These are phyloP conservation scores for Columba guinea DNA, from an alignment of 2,797 vertebrate genomes.

Conservation along the genomic window DNA sequence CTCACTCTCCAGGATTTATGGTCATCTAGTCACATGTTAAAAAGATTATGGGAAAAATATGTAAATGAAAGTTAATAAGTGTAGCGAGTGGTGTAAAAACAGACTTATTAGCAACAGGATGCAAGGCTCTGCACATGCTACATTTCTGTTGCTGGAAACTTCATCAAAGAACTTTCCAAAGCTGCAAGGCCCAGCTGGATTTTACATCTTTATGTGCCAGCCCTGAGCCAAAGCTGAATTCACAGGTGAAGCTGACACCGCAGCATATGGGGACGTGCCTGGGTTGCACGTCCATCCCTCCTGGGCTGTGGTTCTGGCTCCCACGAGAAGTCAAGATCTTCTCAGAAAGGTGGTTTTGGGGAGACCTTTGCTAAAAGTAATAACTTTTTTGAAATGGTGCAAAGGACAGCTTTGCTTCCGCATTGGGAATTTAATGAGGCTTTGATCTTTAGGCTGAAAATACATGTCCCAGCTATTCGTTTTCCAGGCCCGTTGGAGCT, in stretches of 20 bases:
- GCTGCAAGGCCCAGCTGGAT: slow-evolving; percentile 15
- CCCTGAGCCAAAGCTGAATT: slow-evolving; percentile 38
- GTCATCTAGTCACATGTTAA: slow-evolving; percentile 44
- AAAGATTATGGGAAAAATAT: slow-evolving; percentile 65
- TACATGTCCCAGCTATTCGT: not conserved
- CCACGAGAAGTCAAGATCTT: not conserved
- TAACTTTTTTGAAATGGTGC: not conserved
- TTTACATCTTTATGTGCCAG: slow-evolving; percentile 34
- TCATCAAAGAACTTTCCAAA: slow-evolving; percentile 51
- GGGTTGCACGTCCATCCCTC: not conserved
- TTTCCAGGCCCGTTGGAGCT: not conserved
- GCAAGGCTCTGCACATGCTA: slow-evolving; percentile 2
- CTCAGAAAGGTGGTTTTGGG: not conserved
- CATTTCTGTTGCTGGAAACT: slow-evolving; percentile 55
- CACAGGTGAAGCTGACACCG: slow-evolving; percentile 44
- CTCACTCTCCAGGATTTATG: slow-evolving; percentile 47
- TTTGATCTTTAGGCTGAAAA: slow-evolving; percentile 4
- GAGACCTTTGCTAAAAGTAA: not conserved
- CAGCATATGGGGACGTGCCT: not conserved
- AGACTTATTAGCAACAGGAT: slow-evolving; percentile 48
- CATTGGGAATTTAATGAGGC: not conserved
- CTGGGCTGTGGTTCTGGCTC: not conserved
- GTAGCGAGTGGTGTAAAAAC: slow-evolving; percentile 40
- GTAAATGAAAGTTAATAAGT: slow-evolving; percentile 63
- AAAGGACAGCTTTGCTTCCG: not conserved